These are phyloP conservation scores for Volucella bombylans DNA, from an alignment of 2,888 invertebrate genomes.

Conservation along the genomic window DNA sequence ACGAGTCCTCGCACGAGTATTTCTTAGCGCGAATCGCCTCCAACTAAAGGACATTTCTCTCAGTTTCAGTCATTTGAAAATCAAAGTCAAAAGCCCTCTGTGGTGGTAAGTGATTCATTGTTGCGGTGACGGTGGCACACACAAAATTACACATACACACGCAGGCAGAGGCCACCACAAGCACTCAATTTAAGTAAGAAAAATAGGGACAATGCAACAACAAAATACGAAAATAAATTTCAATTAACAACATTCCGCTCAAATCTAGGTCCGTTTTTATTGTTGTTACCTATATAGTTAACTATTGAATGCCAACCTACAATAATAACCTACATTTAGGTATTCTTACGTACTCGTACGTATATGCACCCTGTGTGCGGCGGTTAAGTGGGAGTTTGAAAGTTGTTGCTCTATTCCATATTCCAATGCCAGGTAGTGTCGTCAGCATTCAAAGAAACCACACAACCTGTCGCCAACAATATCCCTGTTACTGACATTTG, in stretches of 20 bases:
- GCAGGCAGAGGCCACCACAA: neutral
- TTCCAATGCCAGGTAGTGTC: neutral
- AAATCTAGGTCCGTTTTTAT: constrained; percentile 28
- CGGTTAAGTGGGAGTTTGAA: neutral
- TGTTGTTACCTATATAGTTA: constrained; percentile 42
- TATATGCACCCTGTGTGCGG: neutral
- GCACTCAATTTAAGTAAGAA: neutral
- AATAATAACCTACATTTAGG: constrained; percentile 33
- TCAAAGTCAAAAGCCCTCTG: constrained; percentile 37
- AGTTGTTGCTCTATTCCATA: too few species aligned
- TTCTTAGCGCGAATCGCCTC: constrained; percentile 46
- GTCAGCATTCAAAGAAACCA: constrained; percentile 6
- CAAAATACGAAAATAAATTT: constrained; percentile 52
- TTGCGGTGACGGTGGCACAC: constrained; percentile 28
- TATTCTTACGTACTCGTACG: neutral
- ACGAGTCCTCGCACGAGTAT: neutral
- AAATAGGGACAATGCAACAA: neutral
- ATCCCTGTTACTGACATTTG: constrained; percentile 27
- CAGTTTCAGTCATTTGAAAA: constrained; percentile 54
- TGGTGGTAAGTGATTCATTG: constrained; percentile 55
- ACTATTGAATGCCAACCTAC: constrained; percentile 37
- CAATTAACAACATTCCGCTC: constrained; percentile 48
- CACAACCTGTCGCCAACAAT: constrained; percentile 20
- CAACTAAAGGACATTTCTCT: constrained; percentile 49
- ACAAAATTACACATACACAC: constrained; percentile 5